These are phyloP conservation scores for Pseudoips prasinana DNA, from an alignment of 2,888 invertebrate species.

Conservation along the genomic window DNA sequence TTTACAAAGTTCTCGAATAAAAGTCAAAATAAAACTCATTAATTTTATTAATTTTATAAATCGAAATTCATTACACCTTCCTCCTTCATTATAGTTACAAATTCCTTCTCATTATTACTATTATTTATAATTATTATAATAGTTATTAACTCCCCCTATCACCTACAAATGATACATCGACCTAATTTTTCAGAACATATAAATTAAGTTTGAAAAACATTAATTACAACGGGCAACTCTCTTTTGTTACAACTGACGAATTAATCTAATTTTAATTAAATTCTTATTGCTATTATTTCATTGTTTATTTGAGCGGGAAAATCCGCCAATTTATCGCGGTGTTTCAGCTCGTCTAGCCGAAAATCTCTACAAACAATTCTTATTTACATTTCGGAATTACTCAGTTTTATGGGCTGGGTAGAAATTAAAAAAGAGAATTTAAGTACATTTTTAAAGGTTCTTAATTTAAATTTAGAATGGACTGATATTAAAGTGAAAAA, in stretches of 20 bases:
- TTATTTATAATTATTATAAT: slow-evolving; percentile 70
- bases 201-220: slow-evolving; percentile 68
- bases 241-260: slow-evolving; percentile 45
- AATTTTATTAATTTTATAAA: slow-evolving; percentile 82
- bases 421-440: slow-evolving; percentile 22
- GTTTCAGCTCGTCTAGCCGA: slow-evolving; percentile 36
- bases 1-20: slow-evolving; percentile 34
- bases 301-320: slow-evolving; percentile 35
- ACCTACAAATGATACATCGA: slow-evolving; percentile 70
- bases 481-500: no score
- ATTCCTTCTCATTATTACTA: slow-evolving; percentile 72
- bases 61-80: slow-evolving; percentile 78
- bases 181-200: slow-evolving; percentile 64
- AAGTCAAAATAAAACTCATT: slow-evolving; percentile 69
- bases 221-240: slow-evolving; percentile 60
- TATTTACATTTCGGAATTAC: slow-evolving; percentile 45
- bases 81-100: slow-evolving; percentile 74
- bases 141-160: slow-evolving; percentile 61
- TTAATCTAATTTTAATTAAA: slow-evolving; percentile 42
- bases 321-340: slow-evolving; percentile 38
- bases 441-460: slow-evolving; percentile 21
- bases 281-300: slow-evolving; percentile 69
- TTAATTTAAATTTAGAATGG: slow-evolving; percentile 2
- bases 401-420: slow-evolving; percentile 8
- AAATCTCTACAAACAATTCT: slow-evolving; percentile 28